These are phyloP conservation scores for Gari tellinella DNA, from an alignment of 2,888 invertebrate species.

Conservation along the genomic window DNA sequence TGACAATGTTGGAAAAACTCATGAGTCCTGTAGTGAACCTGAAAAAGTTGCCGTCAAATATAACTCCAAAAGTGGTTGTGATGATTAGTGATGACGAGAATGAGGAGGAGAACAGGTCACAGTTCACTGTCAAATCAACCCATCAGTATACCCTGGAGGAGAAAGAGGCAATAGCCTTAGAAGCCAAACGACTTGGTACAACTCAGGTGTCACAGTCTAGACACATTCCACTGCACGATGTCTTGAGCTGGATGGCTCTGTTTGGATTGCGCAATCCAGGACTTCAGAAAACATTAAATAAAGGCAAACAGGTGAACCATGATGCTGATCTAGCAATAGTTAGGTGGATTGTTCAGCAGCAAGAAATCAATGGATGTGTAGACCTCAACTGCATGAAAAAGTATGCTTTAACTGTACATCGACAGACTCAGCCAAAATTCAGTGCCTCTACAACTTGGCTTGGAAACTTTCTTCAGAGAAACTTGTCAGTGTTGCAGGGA, in stretches of 20 bases:
- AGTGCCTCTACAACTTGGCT: conserved; percentile 56
- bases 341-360: conserved; percentile 54
- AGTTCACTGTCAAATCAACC: conserved; percentile 1
- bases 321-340: conserved; percentile 49
- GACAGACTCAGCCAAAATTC: conserved; percentile 48
- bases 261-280: conserved; percentile 50
- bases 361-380: conserved; percentile 45
- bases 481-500: conserved; percentile 51
- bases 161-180: conserved; percentile 52
- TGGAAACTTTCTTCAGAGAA: conserved; percentile 47
- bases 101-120: conserved; percentile 10
- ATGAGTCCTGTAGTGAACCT: conserved; percentile 56
- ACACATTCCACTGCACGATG: conserved; percentile 49
- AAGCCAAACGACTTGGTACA: conserved; percentile 57
- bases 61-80: conserved; percentile 48
- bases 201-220: conserved; percentile 38
- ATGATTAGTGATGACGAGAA: conserved; percentile 48
- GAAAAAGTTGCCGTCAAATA: conserved; percentile 53
- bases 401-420: conserved; percentile 46
- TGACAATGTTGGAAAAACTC: conserved; percentile 31
- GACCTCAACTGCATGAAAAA: conserved; percentile 50
- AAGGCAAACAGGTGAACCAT: conserved; percentile 45
- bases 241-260: conserved; percentile 54
- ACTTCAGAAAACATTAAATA: conserved; percentile 1
- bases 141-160: conserved; percentile 38